phyloP scores from a whole-genome alignment of 2,888 invertebrate species.

The Tolmerus cingulatus region DNA sequence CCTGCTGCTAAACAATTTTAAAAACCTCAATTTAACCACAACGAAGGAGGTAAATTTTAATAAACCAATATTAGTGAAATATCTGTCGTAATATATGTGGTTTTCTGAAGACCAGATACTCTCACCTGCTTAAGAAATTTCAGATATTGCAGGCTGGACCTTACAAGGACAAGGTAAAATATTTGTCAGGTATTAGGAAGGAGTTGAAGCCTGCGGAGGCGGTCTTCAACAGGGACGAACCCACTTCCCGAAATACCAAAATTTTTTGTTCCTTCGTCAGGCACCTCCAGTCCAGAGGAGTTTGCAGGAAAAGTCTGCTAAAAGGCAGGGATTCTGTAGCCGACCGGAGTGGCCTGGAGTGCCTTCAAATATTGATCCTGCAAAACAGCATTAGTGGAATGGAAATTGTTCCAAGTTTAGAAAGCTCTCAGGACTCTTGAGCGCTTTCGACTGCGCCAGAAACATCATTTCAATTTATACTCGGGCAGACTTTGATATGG shows the following conservation, averaged over 20 bases:
- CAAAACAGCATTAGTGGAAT: slow-evolving; percentile 8
- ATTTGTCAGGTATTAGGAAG: background rate
- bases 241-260: background rate
- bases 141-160: background rate
- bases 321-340: background rate
- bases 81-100: background rate
- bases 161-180: background rate
- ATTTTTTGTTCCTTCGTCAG: background rate
- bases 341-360: background rate
- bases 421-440: background rate
- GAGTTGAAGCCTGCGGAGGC: background rate
- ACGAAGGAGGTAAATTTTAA: background rate
- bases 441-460: background rate
- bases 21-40: background rate
- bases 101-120: background rate
- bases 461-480: slow-evolving; percentile 19
- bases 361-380: slow-evolving; percentile 9
- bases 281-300: background rate
- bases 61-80: background rate
- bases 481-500: slow-evolving; percentile 6
- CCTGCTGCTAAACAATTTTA: background rate
- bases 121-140: background rate
- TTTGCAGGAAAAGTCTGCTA: background rate
- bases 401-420: slow-evolving; percentile 29
- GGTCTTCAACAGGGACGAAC: background rate